phyloP scores from a whole-genome alignment of 2,113 vertebrate genomes.

The Solea senegalensis region DNA sequence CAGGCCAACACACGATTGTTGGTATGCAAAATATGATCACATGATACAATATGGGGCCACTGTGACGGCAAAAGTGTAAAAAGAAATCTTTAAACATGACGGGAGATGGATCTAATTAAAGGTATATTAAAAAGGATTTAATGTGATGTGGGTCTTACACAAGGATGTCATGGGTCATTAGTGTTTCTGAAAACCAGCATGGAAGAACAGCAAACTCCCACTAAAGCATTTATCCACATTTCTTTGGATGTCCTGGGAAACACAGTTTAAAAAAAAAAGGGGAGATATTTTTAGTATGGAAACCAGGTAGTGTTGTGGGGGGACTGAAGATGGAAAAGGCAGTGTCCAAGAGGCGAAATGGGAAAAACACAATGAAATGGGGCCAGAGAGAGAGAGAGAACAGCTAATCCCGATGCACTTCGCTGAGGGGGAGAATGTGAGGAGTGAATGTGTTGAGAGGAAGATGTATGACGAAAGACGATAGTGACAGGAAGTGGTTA shows the following conservation, averaged over 20 bases:
- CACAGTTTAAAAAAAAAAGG: conserved; percentile 26
- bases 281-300: conserved; percentile 29
- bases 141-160: conserved; percentile 29
- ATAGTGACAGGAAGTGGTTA: conserved; percentile 19
- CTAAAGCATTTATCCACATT: conserved; percentile 52
- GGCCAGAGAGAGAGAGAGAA: conserved; percentile 16
- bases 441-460: conserved; percentile 1
- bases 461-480: conserved; percentile 7
- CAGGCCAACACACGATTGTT: background rate
- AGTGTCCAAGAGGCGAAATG: conserved; percentile 14
- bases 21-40: background rate
- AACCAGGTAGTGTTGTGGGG: conserved; percentile 18
- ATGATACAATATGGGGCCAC: background rate
- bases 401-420: conserved; percentile 7
- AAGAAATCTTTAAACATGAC: background rate
- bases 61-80: background rate
- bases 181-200: conserved; percentile 48
- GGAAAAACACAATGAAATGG: conserved; percentile 21
- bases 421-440: conserved; percentile 13
- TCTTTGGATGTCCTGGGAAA: conserved; percentile 51
- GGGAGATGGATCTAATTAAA: conserved; percentile 57
- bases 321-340: conserved; percentile 21
- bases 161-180: conserved; percentile 47
- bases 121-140: conserved; percentile 68
- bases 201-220: conserved; percentile 48